Conservation (phyloP, 1,140 invertebrate species). For the Megathymus violae region DNA sequence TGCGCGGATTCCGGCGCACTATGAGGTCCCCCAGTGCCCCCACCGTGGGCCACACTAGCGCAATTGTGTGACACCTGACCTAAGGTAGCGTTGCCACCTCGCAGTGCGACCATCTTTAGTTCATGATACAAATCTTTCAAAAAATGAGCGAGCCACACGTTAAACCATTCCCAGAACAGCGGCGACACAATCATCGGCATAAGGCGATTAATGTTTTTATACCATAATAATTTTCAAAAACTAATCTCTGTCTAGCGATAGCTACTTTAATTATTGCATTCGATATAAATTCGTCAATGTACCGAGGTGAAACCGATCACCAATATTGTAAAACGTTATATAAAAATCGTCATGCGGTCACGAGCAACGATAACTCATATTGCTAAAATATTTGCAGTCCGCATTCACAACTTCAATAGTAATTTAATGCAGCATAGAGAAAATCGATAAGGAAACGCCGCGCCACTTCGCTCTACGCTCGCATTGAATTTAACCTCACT, state of each 20-base stretch:
- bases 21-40: conserved; percentile 43
- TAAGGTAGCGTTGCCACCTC: conserved; percentile 64
- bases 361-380: conserved; percentile 53
- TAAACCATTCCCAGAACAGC: conserved; percentile 78
- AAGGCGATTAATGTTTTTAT: conserved; percentile 48
- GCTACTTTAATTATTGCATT: conserved; percentile 26
- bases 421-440: conserved; percentile 81
- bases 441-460: conserved; percentile 80
- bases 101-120: conserved; percentile 75
- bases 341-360: conserved; percentile 38
- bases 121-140: conserved; percentile 77
- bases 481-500: conserved; percentile 54
- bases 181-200: conserved; percentile 71
- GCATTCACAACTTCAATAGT: conserved; percentile 75
- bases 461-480: conserved; percentile 61
- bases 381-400: conserved; percentile 66
- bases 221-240: conserved; percentile 37
- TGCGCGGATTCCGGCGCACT: conserved; percentile 50
- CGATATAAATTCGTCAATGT: conserved; percentile 18
- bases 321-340: conserved; percentile 24
- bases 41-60: conserved; percentile 47
- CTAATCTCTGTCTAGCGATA: conserved; percentile 26
- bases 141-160: conserved; percentile 74
- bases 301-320: conserved; percentile 20
- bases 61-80: conserved; percentile 58